Base-by-base conservation (phyloP, 2,888 invertebrate species). In the Flexamia atlantica region DNA sequence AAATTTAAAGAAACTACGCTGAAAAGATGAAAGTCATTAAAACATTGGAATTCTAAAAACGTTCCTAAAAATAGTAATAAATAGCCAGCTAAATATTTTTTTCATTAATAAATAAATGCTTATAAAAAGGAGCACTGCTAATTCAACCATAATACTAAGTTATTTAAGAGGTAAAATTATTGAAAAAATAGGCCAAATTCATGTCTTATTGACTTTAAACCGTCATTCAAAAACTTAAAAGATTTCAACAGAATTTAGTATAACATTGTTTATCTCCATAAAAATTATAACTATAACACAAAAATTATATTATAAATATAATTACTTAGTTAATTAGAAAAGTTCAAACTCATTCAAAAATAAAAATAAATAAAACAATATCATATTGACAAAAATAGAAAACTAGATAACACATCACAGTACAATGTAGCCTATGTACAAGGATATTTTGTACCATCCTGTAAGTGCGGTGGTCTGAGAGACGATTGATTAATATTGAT, bases 391-490 rank as follows among this genome's bases (percentile, higher is more conserved):
- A 64, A 64, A 64, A 64, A 23, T 30, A 64, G 64, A 64, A 64
- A 64, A 64, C 64, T 64, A 64, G 28, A 28, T 64, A 64, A 64
- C 64, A 64, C 57, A 57, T 64, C 64, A 64, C 64, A 64, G 64
- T 64, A 64, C 64, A 64, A 64, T 28, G 64, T 57, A 10, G 57
- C 64, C 53, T 53, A 64, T 57, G 12, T 25, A 64, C 25, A 64
- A 64, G 53, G 53, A 64, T 25, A 25, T 28, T 64, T 64, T 64
- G 64, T 64, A 64, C 64, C 53, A 7, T 53, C 53, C n/a, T 46
- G 17, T 17, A 46, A 10, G 23, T 53, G 23, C 23, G 53, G 10
- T n/a, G 20, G 23, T 53, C 53, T 53, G 14, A 9, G 17, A 9
- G 17, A 46, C 14, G 12, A 14, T 17, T 9, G 46, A 17, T 14